These are phyloP conservation scores for Halcyon senegalensis DNA, from an alignment of 2,113 vertebrate genomes.

Conservation along the genomic window DNA sequence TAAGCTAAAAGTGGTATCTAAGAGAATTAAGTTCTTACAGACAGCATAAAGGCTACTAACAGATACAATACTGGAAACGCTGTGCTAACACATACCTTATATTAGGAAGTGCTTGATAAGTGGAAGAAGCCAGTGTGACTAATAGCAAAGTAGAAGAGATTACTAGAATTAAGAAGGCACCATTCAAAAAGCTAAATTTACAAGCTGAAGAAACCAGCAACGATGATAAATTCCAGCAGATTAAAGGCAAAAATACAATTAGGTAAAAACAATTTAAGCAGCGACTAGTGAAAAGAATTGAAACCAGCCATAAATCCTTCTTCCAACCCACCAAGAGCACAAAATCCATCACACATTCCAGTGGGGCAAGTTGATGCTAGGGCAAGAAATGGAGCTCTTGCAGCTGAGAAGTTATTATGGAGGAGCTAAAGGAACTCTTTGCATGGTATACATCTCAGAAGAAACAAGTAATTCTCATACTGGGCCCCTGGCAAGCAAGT, in stretches of 20 bases:
- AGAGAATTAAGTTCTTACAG: background rate
- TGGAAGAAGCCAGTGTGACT: background rate
- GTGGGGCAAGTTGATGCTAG: background rate
- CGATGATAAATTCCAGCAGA: background rate
- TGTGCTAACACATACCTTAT: background rate
- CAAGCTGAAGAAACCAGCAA: background rate
- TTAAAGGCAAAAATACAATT: background rate
- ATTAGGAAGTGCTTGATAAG: background rate
- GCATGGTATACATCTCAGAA: background rate
- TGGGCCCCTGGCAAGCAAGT: background rate
- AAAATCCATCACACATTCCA: background rate
- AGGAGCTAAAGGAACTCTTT: background rate
- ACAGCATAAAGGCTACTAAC: background rate
- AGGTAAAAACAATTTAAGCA: background rate
- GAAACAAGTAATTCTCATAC: background rate
- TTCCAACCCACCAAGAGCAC: background rate
- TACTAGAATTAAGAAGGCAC: background rate
- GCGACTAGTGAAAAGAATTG: background rate
- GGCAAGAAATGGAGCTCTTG: background rate
- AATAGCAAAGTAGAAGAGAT: background rate
- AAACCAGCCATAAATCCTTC: background rate
- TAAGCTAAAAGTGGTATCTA: background rate
- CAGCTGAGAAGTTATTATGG: background rate
- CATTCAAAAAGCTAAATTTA: background rate
- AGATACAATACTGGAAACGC: fast-evolving